These are phyloP conservation scores for Arion vulgaris DNA, from an alignment of 1,140 invertebrate species.

Conservation along the genomic window DNA sequence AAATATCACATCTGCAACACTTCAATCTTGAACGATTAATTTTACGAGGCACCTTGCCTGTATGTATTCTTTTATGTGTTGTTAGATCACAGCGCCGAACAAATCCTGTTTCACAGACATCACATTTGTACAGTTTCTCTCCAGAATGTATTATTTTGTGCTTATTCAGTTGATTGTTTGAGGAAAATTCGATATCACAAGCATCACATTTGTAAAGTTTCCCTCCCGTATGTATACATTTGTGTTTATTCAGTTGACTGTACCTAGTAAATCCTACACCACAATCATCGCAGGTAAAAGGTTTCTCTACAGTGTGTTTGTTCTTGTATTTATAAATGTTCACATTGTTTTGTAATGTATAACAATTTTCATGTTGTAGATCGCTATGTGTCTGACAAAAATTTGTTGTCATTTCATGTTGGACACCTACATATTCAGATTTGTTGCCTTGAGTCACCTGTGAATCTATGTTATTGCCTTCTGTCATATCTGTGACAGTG, in stretches of 20 bases:
- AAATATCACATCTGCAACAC: not conserved
- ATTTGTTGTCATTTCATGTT: too few relatives aligned
- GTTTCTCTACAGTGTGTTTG: conserved; percentile 86
- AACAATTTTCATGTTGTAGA: too few relatives aligned
- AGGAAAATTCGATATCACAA: not conserved
- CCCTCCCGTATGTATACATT: not conserved
- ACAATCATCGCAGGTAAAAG: conserved; percentile 82
- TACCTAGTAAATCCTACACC: conserved; percentile 82
- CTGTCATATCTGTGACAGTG: too few relatives aligned
- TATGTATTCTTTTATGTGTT: not conserved
- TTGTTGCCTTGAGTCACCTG: too few relatives aligned
- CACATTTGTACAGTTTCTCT: not conserved
- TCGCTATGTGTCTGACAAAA: too few relatives aligned
- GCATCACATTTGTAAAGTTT: conserved; percentile 3
- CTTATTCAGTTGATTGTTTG: not conserved
- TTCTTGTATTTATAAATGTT: not conserved
- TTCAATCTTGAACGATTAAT: too few relatives aligned
- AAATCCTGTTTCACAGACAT: not conserved
- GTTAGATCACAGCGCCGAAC: not conserved
- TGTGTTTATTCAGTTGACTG: conserved; percentile 23
- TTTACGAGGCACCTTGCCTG: too few relatives aligned
- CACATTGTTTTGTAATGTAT: too few relatives aligned
- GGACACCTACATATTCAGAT: too few relatives aligned
- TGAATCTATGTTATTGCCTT: too few relatives aligned
- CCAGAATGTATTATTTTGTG: not conserved